A percentile compares a stretch with the other conserved stretches of the same genome.
Evolutionary conservation across 2,113 vertebrate species (phyloP).

Genomic region (Dicaeum eximium): DNA sequence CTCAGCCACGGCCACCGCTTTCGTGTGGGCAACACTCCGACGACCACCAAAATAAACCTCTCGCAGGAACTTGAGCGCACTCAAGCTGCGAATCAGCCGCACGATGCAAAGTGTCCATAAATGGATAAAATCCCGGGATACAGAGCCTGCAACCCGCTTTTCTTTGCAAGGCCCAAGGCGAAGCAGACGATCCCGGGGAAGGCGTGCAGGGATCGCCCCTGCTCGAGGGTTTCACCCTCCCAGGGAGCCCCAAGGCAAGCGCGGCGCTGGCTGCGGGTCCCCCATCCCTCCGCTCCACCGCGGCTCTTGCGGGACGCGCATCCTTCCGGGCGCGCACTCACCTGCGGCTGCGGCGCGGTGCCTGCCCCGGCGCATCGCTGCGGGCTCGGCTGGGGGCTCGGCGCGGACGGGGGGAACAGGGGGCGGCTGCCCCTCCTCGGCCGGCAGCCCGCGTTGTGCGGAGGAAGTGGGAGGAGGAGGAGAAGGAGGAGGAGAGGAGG

Average conservation of each 20-base stretch:
- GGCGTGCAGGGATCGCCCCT: not conserved
- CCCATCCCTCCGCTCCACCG: not conserved
- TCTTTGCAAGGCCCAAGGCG: not conserved
- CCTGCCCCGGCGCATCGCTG: not conserved
- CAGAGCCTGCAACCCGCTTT: not conserved
- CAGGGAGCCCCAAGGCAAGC: not conserved
- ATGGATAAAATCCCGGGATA: not conserved
- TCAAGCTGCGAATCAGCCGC: not conserved
- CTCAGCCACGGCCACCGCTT: not conserved
- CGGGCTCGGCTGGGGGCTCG: not conserved
- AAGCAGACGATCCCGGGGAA: not conserved
- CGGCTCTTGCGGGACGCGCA: not conserved
- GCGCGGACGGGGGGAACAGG: not conserved
- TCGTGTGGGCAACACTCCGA: not conserved
- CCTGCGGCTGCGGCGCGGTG: not conserved
- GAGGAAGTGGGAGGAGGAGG: constrained; percentile 34
- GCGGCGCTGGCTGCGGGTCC: not conserved
- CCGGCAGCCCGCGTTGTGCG: not conserved
- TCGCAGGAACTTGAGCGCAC: not conserved
- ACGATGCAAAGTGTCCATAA: not conserved
- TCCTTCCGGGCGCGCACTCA: not conserved
- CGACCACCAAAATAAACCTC: not conserved
- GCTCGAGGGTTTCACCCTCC: not conserved
- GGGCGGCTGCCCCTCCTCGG: not conserved
- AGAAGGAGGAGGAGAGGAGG: not conserved